phyloP scores from a whole-genome alignment of 2,113 vertebrate genomes.

The Cavia porcellus region DNA sequence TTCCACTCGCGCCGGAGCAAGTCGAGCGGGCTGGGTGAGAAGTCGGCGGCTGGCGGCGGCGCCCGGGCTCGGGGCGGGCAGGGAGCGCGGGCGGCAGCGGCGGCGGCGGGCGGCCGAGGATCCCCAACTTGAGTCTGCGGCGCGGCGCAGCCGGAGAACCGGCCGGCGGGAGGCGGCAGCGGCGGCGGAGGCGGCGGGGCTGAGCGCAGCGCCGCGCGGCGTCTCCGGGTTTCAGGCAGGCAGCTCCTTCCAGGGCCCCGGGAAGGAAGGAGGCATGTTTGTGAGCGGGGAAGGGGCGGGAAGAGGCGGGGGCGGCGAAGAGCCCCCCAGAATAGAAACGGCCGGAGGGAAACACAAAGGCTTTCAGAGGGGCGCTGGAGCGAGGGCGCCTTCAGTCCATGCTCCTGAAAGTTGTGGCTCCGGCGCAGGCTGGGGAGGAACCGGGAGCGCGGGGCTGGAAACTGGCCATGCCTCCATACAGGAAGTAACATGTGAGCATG shows the following conservation, averaged over 20 bases:
- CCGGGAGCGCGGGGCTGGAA: slow-evolving; percentile 88
- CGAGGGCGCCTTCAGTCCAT: slow-evolving; percentile 85
- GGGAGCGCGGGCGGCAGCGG: slow-evolving; percentile 53
- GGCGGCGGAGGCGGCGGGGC: slow-evolving; percentile 69
- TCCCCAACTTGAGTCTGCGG: slow-evolving; percentile 79
- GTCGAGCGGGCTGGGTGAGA: not conserved
- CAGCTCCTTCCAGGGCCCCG: slow-evolving; percentile 83
- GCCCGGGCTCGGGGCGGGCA: slow-evolving; percentile 57
- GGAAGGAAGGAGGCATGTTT: slow-evolving; percentile 83
- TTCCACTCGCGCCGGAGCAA: slow-evolving; percentile 22
- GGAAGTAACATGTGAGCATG: slow-evolving; percentile 94
- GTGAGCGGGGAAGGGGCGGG: slow-evolving; percentile 74
- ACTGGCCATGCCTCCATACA: slow-evolving; percentile 93
- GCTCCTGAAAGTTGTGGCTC: slow-evolving; percentile 85
- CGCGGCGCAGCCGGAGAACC: slow-evolving; percentile 66
- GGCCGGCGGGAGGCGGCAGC: slow-evolving; percentile 20
- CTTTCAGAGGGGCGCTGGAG: slow-evolving; percentile 74
- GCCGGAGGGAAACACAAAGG: slow-evolving; percentile 73
- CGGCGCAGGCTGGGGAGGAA: slow-evolving; percentile 84
- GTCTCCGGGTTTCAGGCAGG: slow-evolving; percentile 80
- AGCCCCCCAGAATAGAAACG: slow-evolving; percentile 72
- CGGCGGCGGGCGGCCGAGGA: slow-evolving; percentile 52
- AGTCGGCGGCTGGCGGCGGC: slow-evolving; percentile 22
- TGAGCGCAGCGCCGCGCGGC: slow-evolving; percentile 63
- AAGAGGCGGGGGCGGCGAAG: slow-evolving; percentile 76